Base-by-base conservation (phyloP, 1,140 invertebrate species). In the Leptopilina clavipes region DNA sequence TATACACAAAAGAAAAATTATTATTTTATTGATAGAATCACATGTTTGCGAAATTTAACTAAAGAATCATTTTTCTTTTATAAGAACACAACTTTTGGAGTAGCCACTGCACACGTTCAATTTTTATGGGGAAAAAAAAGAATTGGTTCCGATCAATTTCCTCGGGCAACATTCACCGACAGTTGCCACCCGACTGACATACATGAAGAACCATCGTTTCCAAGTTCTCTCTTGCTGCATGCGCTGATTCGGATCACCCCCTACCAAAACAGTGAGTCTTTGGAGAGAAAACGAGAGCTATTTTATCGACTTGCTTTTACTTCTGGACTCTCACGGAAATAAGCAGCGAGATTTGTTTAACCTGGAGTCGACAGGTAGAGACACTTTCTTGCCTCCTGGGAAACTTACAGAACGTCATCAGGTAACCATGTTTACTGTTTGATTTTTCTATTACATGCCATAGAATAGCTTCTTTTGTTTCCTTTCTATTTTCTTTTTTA, bases 111-210 rank as follows among this genome's bases (percentile, higher is more conserved):
- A 76, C 80, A 74, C 73, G 25, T 31, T 31, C 25, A 31, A 31
- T 31, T 31, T 5, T 31, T 78, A 75, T 76, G 78, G 71, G 78
- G 72, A n/a, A 37, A 9, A 40, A 40, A 40, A 8, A 40, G 7
- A n/a, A 18, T 44, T 44, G 48, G 19, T 5, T 45, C 25, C 44
- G 1, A 17, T 17, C 9, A 44, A 40, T 8, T 40, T 40, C 11
- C 65, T 72, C 54, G 44, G 37, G 71, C 37, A 17, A 77, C 77
- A 45, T 70, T 72, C 78, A 70, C 78, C 77, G 83, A 87, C 83
- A 82, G 87, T 88, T 88, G 83, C 86, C 86, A 88, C 84, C 86
- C 86, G 84, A 88, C 87, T 88, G 85, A 82, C 72, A 79, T 77
- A 74, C 48, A n/a, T 75, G 59, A 44, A 37, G 22, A 76, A 43